Conservation (phyloP, 1,140 invertebrate genomes). For the Nebria ingens region DNA sequence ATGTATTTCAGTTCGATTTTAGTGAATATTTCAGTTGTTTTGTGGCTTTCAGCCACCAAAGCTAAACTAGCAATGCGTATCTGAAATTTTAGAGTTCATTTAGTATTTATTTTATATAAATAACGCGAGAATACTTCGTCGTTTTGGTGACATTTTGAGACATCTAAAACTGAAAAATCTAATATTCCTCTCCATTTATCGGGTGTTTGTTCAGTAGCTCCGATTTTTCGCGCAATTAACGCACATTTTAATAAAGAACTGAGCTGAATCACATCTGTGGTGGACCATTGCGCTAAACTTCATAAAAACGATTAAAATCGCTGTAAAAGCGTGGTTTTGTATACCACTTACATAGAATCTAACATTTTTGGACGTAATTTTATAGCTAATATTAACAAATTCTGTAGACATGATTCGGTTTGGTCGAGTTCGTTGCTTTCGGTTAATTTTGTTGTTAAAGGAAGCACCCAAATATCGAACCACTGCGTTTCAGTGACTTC, state of each 20-base stretch:
- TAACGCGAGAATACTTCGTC: not conserved
- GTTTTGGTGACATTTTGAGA: not conserved
- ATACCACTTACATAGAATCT: not conserved
- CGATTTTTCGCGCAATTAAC: not conserved
- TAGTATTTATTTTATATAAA: not conserved
- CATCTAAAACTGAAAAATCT: not conserved
- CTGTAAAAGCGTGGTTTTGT: not conserved
- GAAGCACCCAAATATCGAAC: not conserved
- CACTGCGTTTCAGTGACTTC: not conserved
- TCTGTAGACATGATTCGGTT: not conserved
- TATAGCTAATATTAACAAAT: not conserved
- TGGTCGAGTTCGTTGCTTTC: not conserved
- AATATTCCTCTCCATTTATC: not conserved
- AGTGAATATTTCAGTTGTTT: slow-evolving; percentile 55
- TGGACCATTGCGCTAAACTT: not conserved
- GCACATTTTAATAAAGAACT: not conserved
- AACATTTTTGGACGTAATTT: not conserved
- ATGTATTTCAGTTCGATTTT: slow-evolving; percentile 55
- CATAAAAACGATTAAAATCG: not conserved
- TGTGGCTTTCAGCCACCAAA: slow-evolving; percentile 63
- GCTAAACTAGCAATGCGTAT: slow-evolving; percentile 47
- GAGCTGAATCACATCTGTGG: not conserved
- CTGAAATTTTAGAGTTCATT: slow-evolving; percentile 16
- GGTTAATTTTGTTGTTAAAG: not conserved
- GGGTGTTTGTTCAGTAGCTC: not conserved